Evolutionary conservation across 2,888 invertebrate genomes (phyloP), one percentile per base, ranked within the genome.

Genomic region (Iselma pallidipennis): DNA sequence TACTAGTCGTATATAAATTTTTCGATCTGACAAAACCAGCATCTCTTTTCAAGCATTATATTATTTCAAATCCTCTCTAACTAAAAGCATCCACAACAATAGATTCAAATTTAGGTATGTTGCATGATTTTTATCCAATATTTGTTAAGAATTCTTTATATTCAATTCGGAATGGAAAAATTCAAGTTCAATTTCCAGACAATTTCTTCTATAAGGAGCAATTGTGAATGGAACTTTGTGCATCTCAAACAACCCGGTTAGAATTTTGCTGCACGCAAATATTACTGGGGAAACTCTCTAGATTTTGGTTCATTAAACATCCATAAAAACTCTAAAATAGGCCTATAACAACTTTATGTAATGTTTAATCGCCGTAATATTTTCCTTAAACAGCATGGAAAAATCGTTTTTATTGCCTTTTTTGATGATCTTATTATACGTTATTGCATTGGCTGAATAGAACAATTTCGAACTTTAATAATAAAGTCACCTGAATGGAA

Each of bases 131-230:
- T 37, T 9, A 45, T 45, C 9, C 12, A 21, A 45, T 23, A 45
- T 45, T 45, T 45, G 3, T 19, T 45, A 3, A 21, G 10, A 12
- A 19, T 21, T 12, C 19, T 19, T 19, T 2, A 42, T 10, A 42
- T 42, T 42, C 10, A 7, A 42, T 4, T 45, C 21, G 45, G 10
- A 45, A 45, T 10, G 3, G 19, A 21, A 23, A 45, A 19, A 45
- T 45, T n/a, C 45, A 45, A 45, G 45, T 45, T 21, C 45, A 45
- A 45, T 45, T 45, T 45, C 45, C 45, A n/a, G 12, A 12, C 45
- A 45, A 45, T 45, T 45, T 45, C 45, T 23, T 23, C n/a, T 45
- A 45, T 4, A 45, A 45, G 45, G 1, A 23, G 12, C 45, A 0
- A n/a, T 45, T 45, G 45, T 45, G n/a, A n/a, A n/a, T n/a, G 9